These are phyloP conservation scores for Falco cherrug DNA, from an alignment of 2,797 vertebrate species.

Conservation along the genomic window DNA sequence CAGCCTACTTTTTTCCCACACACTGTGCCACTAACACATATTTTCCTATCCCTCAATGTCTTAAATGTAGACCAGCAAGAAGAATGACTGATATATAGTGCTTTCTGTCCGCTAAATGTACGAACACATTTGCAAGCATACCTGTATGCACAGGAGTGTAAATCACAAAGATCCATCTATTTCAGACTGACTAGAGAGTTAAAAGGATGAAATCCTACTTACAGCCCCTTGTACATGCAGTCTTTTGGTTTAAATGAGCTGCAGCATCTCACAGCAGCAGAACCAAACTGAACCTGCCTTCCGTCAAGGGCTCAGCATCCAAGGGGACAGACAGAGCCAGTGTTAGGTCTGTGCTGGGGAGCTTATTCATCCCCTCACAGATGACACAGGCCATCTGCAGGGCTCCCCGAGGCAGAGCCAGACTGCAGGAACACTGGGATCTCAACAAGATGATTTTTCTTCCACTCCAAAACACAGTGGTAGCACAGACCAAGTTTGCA, in stretches of 20 bases:
- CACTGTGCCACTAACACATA: background rate
- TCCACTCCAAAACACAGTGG: background rate
- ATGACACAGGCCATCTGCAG: background rate
- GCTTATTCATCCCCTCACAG: background rate
- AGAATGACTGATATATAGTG: background rate
- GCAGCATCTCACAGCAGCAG: background rate
- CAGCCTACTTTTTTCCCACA: background rate
- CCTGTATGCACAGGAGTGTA: background rate
- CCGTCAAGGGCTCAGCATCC: background rate
- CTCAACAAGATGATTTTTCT: background rate
- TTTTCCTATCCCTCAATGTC: background rate
- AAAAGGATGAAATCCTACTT: background rate
- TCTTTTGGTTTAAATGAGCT: background rate
- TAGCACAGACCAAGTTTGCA: background rate
- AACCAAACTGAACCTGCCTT: background rate
- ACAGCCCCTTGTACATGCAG: fast-evolving
- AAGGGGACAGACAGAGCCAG: background rate
- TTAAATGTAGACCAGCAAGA: background rate
- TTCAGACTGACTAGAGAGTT: background rate
- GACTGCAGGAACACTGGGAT: fast-evolving
- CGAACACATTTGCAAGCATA: background rate
- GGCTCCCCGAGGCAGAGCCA: background rate
- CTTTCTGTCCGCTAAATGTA: background rate
- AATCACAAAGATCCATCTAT: background rate
- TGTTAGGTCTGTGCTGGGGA: background rate